Evolutionary conservation across 2,888 invertebrate species (phyloP).

Genomic region (Mechanitis messenoides): DNA sequence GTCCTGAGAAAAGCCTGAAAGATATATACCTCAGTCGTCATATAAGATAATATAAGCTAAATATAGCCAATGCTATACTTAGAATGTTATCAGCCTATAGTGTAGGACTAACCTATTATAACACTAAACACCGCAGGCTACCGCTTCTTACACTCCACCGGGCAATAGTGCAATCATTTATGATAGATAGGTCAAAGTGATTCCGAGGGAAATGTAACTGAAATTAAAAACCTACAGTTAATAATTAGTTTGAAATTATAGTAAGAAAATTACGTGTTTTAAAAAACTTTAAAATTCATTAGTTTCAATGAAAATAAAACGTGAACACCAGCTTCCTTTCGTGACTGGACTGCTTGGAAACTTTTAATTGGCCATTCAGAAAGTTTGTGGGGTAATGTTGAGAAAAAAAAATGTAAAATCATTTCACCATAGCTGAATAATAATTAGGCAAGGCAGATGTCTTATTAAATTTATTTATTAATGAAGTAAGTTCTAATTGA

Average conservation of each 20-base stretch:
- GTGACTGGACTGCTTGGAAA: constrained; percentile 1
- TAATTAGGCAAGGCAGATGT: background rate
- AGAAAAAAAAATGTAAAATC: background rate
- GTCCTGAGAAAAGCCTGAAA: too few species aligned
- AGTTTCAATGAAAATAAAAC: background rate
- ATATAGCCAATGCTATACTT: too few species aligned
- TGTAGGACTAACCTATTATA: constrained; percentile 21
- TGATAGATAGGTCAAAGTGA: background rate
- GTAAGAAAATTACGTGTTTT: background rate
- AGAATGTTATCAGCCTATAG: background rate
- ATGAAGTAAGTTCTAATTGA: too few species aligned
- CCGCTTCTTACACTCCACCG: constrained; percentile 37
- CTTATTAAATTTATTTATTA: background rate
- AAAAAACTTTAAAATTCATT: background rate
- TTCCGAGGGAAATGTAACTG: background rate
- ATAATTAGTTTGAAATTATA: background rate
- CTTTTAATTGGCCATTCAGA: background rate
- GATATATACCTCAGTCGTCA: too few species aligned
- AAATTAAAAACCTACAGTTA: background rate
- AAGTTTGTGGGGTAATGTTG: background rate
- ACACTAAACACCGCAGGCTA: constrained; percentile 21
- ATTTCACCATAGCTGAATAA: background rate
- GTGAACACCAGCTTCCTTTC: background rate
- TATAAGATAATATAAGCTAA: too few species aligned
- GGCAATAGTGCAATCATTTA: constrained; percentile 30